A percentile compares a stretch with the other conserved stretches of the same genome.
phyloP scores from a whole-genome alignment of 2,797 vertebrate species.

The Intellagama lesueurii region DNA sequence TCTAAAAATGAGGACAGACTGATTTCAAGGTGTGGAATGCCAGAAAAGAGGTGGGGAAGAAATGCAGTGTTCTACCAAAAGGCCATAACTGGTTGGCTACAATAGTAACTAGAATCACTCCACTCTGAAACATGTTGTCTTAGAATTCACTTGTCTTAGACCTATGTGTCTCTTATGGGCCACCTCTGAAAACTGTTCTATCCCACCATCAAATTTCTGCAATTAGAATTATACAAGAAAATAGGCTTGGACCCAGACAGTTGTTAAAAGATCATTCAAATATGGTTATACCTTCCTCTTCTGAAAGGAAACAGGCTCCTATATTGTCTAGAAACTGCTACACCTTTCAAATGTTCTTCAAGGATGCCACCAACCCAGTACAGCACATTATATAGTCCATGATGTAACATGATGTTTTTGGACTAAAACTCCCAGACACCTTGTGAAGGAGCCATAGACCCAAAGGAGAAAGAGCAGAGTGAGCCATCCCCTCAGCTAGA shows the following conservation, averaged over 20 bases:
- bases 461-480: too few species aligned
- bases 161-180: not conserved
- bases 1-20: not conserved
- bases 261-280: not conserved
- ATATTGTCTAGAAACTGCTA: not conserved
- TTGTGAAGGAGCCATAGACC: too few species aligned
- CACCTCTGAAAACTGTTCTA: not conserved
- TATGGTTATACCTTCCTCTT: not conserved
- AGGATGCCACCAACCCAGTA: not conserved
- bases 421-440: too few species aligned
- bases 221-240: not conserved
- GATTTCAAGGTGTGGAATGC: too few species aligned
- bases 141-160: not conserved
- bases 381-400: not conserved
- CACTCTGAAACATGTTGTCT: not conserved
- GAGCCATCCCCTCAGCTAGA: too few species aligned
- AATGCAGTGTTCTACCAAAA: not conserved
- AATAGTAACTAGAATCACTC: not conserved
- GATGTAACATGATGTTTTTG: too few species aligned
- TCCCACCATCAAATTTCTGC: not conserved
- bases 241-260: not conserved
- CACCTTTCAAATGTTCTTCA: not conserved
- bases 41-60: not conserved
- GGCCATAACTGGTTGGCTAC: not conserved
- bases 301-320: not conserved